Evolutionary conservation across 2,888 invertebrate genomes (phyloP), one percentile per base, ranked within the genome.

Genomic region (Drosophila atroscutellata): DNA sequence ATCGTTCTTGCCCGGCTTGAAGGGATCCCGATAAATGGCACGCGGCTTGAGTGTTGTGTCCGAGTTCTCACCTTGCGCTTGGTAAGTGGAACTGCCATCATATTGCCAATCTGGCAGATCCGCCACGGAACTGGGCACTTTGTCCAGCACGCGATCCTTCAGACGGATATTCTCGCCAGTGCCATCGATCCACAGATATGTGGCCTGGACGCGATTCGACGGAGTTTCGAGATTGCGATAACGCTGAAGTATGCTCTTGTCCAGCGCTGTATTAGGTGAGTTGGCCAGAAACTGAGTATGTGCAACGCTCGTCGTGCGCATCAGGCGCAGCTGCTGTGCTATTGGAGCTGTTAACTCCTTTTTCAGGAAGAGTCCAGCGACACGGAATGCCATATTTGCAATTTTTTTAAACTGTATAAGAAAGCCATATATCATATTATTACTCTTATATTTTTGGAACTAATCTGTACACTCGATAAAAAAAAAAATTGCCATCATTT

Each of bases 221-320:
- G 92, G 90, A n/a, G 90, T 82, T 37, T 91, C 80, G n/a, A 98
- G 94, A 80, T 95, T 95, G 91, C 96, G 94, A 93, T 97, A 98
- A 54, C 95, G 94, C 72, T 94, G 94, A 70, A 96, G 92, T 42
- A 97, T 94, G 24, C 94, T 94, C 93, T 97, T 97, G 85, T 97
- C 96, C 71, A 97, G 93, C 66, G 95, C 95, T 77, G 97, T 96
- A 92, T 97, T 97, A n/a, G 97, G 97, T 65, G 97, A 97, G 90
- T 96, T 82, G 55, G 66, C 80, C 36, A 93, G 66, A 54, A 90
- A 89, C 54, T 90, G 81, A 24, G 88, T 55, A 13, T 61, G 58
- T 9, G 56, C 42, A 13, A 63, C 57, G 6, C 50, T 71, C 6
- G 83, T 74, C 39, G 81, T 78, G 61, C 88, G 77, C 47, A 91